phyloP scores from a whole-genome alignment of 2,113 vertebrate species.

The Hystrix cristata region DNA sequence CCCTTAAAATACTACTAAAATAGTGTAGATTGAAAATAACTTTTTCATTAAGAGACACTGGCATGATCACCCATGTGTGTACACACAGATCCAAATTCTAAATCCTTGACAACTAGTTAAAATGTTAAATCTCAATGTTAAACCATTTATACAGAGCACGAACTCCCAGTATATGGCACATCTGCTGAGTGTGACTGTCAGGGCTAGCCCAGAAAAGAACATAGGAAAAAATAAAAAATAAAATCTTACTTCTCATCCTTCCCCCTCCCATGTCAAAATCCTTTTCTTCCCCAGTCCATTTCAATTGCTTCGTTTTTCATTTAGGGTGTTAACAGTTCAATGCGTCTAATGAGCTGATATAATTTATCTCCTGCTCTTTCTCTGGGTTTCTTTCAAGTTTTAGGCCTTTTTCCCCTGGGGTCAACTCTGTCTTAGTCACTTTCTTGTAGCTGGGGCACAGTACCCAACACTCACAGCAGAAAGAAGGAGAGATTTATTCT shows the following conservation, averaged over 20 bases:
- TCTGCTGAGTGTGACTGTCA: rapidly evolving
- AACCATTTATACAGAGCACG: rapidly evolving
- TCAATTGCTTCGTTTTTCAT: background rate
- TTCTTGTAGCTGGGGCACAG: background rate
- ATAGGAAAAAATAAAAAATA: background rate
- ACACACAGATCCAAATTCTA: background rate
- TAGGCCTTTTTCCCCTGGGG: too few relatives aligned
- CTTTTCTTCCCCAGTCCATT: background rate
- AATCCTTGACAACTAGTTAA: background rate
- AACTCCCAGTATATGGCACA: too few relatives aligned
- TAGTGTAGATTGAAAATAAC: background rate
- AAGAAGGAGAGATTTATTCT: background rate
- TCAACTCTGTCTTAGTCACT: background rate
- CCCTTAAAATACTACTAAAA: background rate
- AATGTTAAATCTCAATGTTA: background rate
- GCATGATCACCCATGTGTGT: too few relatives aligned
- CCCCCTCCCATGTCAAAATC: background rate
- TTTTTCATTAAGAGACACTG: background rate
- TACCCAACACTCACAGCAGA: background rate
- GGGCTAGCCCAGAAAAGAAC: rapidly evolving
- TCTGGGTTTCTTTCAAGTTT: background rate
- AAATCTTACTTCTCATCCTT: background rate
- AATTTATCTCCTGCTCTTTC: background rate
- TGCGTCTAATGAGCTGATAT: background rate
- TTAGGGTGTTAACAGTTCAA: background rate